Evolutionary conservation across 2,888 invertebrate genomes (phyloP), one percentile per base, ranked within the genome.

Genomic region (Campoletis raptor): DNA sequence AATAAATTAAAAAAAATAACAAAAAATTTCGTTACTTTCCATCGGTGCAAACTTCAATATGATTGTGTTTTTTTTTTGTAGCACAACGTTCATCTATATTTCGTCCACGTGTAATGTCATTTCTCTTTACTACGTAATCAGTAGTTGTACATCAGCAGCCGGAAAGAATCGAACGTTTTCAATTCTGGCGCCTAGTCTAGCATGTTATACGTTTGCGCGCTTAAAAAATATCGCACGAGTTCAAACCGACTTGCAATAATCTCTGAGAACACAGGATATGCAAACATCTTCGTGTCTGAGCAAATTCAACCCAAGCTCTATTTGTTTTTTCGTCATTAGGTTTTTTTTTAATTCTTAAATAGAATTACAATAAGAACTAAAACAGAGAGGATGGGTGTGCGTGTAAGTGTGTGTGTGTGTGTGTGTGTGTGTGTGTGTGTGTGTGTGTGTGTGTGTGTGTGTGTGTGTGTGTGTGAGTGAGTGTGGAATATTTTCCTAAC

Each of bases 221-320:
- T 70, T 45, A 12, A 21, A 24, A 21, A 48, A 40, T 40, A 57
- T 72, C 48, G 48, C 21, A 74, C 61, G 45, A 85, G 61, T 80
- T 77, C 66, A 24, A 69, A 67, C 48, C 42, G 36, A n/a, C n/a
- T 79, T 79, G 42, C 72, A 81, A 66, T 81, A 66, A 83, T 86
- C 76, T 76, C 73, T 52, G 64, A 30, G 80, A 83, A 66, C 54
- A 81, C 81, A 54, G 74, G 42, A 52, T 42, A 54, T 66, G 81
- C 67, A 81, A 81, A 81, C 73, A 74, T 74, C 73, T 54, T 74
- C 64, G 37, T 54, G 36, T 54, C 66, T 67, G 64, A 54, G 52
- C 24, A 12, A 48, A 73, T 37, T 81, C 45, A n/a, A 45, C 36
- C 80, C 18, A 21, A 45, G 21, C 36, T 18, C 52, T 48, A n/a